Evolutionary conservation across 2,113 vertebrate genomes (phyloP), one percentile per base, ranked within the genome.

Genomic region (Scomber scombrus): DNA sequence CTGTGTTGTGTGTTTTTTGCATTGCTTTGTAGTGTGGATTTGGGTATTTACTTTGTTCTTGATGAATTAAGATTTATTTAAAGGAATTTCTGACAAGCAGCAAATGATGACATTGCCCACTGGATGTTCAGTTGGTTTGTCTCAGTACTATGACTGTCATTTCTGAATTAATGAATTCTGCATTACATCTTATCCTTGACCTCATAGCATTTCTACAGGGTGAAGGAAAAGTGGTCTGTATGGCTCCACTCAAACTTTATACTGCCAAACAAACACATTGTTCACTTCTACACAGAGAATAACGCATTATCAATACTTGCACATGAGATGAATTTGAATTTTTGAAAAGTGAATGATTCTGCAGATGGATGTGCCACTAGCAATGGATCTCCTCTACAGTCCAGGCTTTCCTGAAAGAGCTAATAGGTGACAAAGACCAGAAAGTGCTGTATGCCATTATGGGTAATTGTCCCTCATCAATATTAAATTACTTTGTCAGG

Each of bases 391-490:
- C 52, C 29, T 19, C 50, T 34, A 64, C 56, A 26, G 16, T 67
- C 12, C 29, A 78, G 11, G 70, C 46, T 81, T 60, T 76, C 55
- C 58, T 60, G 70, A 78, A 68, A 51, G 8, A 63, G 57, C 63
- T 86, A 86, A 80, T 75, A 79, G 75, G 71, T 66, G 66, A 85
- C 78, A 82, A 50, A 72, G 52, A 77, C 23, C 50, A 68, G 68
- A 76, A 81, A 84, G 34, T 81, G 72, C 60, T 54, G 19, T 73
- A 70, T 82, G 31, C 45, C 54, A 84, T 88, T 64, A 87, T 72
- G 57, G 72, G 31, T 91, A 87, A 87, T 88, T 82, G 78, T 61
- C 52, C 73, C 66, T 89, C 81, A 91, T 87, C 56, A 90, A 91
- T 91, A 87, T 80, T 88, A 79, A 74, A 86, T 84, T 57, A 82